Conservation (phyloP, 2,113 vertebrate genomes). For the Elephas maximus region DNA sequence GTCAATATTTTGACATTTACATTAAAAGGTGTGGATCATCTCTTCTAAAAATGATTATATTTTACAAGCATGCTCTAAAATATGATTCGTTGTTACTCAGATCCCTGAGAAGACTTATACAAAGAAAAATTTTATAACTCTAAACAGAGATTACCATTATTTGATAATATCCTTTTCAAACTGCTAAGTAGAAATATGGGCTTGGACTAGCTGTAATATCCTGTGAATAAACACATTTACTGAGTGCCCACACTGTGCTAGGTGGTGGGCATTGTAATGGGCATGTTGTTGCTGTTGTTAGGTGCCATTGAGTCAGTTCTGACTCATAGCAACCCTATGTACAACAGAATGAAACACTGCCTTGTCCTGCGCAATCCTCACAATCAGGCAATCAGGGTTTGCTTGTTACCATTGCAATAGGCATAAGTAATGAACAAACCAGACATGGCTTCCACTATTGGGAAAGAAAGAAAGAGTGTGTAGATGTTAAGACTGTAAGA, state of each 20-base stretch:
- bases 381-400: too few species aligned
- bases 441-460: not conserved
- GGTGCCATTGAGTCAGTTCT: too few species aligned
- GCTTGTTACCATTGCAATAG: too few species aligned
- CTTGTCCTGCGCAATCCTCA: too few species aligned
- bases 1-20: not conserved
- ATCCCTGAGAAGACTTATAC: not conserved
- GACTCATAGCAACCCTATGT: too few species aligned
- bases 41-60: constrained; percentile 28
- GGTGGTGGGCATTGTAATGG: not conserved
- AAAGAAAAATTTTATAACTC: constrained; percentile 24
- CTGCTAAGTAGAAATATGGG: not conserved
- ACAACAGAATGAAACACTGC: too few species aligned
- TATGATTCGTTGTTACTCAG: constrained; percentile 3
- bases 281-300: too few species aligned
- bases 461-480: not conserved
- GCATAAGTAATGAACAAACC: not conserved
- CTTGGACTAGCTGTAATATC: not conserved
- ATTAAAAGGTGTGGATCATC: constrained; percentile 1
- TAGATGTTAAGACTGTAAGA: not conserved
- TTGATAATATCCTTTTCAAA: not conserved
- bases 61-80: not conserved
- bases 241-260: not conserved
- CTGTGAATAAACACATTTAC: not conserved
- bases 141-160: not conserved